Percentiles rank a stretch among this genome's conserved stretches.
Evolutionary conservation across 2,113 vertebrate genomes (phyloP).

Genomic region (Trachemys scripta): DNA sequence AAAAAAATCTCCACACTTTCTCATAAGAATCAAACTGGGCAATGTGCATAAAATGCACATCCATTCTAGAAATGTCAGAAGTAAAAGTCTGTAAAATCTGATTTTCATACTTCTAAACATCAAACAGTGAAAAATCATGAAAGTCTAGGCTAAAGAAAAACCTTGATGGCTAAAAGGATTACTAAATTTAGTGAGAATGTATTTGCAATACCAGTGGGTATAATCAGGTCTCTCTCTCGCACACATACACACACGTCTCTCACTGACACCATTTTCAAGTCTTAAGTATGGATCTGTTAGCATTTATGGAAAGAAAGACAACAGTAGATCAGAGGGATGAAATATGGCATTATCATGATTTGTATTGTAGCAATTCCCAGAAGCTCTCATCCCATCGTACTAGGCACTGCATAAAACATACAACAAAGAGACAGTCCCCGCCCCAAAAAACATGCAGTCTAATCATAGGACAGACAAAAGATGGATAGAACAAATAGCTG

Average conservation of each 20-base stretch:
- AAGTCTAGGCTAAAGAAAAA: neutral
- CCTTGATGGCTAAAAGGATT: neutral
- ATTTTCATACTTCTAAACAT: neutral
- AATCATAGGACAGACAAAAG: neutral
- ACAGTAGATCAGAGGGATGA: neutral
- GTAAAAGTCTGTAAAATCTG: neutral
- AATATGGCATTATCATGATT: rapidly evolving
- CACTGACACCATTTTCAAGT: neutral
- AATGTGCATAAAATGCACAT: neutral
- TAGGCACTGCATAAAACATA: neutral
- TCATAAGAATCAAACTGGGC: neutral
- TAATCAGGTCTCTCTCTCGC: neutral
- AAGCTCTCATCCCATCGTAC: neutral
- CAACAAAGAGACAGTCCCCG: neutral
- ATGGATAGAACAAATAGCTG: rapidly evolving
- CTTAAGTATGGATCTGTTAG: neutral
- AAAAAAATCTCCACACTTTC: neutral
- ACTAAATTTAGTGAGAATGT: neutral
- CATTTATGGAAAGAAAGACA: neutral
- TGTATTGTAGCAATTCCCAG: neutral
- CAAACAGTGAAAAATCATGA: rapidly evolving
- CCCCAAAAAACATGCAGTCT: neutral
- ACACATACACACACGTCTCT: neutral
- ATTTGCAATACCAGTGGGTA: neutral
- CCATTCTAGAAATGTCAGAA: neutral